Conservation (phyloP, 2,888 invertebrate species). For the Dione juno region DNA sequence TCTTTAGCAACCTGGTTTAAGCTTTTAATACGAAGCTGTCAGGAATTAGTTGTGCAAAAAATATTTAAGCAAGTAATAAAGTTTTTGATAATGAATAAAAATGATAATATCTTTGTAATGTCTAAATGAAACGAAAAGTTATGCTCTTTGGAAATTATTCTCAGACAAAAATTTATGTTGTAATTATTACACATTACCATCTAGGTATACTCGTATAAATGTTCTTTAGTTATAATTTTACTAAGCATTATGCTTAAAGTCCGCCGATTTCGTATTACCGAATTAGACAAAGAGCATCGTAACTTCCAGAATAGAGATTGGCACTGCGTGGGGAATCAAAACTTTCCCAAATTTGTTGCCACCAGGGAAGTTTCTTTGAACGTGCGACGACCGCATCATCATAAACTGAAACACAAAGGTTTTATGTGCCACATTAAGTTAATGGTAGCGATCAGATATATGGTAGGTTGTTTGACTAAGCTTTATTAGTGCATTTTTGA, state of each 20-base stretch:
- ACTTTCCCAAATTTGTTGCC: conserved; percentile 52
- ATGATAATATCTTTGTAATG: not conserved
- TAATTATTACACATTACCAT: not conserved
- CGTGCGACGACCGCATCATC: conserved; percentile 60
- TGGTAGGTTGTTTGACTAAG: conserved; percentile 62
- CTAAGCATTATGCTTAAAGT: not conserved
- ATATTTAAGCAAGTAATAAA: conserved; percentile 8
- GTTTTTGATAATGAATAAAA: not conserved
- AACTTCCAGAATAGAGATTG: conserved; percentile 40
- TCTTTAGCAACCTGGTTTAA: conserved; percentile 54
- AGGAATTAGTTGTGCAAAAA: conserved; percentile 26
- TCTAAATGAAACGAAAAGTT: not conserved
- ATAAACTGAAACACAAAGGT: conserved; percentile 76
- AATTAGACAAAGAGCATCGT: conserved; percentile 41
- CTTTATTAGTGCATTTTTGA: conserved; percentile 55
- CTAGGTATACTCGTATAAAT: not conserved
- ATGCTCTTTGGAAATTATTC: not conserved
- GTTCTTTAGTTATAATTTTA: not conserved
- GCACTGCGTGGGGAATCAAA: conserved; percentile 47
- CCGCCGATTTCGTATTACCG: conserved; percentile 13
- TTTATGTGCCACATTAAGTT: conserved; percentile 76
- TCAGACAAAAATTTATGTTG: not conserved
- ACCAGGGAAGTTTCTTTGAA: conserved; percentile 46
- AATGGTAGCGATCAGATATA: conserved; percentile 71
- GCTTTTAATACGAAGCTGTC: conserved; percentile 40